These are phyloP conservation scores for Myocastor coypus DNA, from an alignment of 2,113 vertebrate species.

Conservation along the genomic window DNA sequence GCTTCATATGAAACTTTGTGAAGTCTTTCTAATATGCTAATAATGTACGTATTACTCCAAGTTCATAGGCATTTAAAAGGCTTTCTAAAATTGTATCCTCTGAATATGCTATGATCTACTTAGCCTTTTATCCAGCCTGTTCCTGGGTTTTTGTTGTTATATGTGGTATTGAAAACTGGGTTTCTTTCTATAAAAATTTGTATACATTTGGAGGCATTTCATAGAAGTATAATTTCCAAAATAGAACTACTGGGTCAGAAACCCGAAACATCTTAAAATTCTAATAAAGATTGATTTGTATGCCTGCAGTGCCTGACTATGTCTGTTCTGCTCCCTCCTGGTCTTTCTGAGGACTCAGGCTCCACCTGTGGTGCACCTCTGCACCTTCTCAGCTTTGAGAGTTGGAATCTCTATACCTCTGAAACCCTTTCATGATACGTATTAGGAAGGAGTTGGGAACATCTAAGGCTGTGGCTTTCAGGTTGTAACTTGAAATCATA, in stretches of 20 bases:
- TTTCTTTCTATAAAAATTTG: neutral
- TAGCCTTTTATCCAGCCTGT: neutral
- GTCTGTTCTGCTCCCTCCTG: no score
- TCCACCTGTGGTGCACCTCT: neutral
- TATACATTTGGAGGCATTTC: neutral
- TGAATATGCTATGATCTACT: neutral
- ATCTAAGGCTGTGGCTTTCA: neutral
- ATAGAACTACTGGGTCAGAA: neutral
- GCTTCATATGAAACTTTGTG: neutral
- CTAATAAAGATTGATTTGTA: neutral
- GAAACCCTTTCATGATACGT: neutral
- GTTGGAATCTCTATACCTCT: neutral
- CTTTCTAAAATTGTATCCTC: neutral
- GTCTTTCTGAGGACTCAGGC: neutral
- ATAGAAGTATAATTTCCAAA: neutral
- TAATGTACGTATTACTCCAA: conserved; percentile 14
- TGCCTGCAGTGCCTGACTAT: neutral
- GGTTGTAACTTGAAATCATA: neutral
- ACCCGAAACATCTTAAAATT: neutral
- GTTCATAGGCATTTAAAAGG: neutral
- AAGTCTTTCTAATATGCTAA: neutral
- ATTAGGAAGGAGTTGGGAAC: neutral
- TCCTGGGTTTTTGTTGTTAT: neutral
- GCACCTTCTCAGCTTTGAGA: neutral
- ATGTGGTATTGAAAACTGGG: neutral